Conservation (phyloP, 2,797 vertebrate species). For the Champsocephalus esox region DNA sequence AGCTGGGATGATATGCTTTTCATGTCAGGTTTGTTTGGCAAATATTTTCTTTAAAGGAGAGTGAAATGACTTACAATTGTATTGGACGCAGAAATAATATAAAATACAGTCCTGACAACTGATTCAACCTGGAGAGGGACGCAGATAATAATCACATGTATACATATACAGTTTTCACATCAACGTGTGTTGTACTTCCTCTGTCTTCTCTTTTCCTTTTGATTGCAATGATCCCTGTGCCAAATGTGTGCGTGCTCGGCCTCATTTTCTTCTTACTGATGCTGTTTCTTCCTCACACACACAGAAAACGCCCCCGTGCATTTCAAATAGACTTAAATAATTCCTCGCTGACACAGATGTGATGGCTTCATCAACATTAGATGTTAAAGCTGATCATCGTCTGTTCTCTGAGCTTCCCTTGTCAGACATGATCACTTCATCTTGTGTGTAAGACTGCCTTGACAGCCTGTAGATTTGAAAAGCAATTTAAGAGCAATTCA, state of each 20-base stretch:
- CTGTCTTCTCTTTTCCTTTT: slow-evolving; percentile 26
- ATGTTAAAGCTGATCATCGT: slow-evolving; percentile 40
- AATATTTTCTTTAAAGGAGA: neutral
- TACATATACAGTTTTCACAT: slow-evolving; percentile 29
- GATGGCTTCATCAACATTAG: slow-evolving; percentile 54
- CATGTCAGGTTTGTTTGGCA: neutral
- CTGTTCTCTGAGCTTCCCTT: slow-evolving; percentile 23
- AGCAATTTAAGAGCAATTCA: slow-evolving; percentile 20
- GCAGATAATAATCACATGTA: slow-evolving; percentile 19
- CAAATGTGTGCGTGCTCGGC: slow-evolving; percentile 52
- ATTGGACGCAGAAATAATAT: neutral
- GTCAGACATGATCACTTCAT: slow-evolving; percentile 39
- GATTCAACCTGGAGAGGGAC: slow-evolving; percentile 11
- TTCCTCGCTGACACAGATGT: slow-evolving; percentile 43
- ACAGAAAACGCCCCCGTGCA: slow-evolving; percentile 33
- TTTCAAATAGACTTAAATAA: slow-evolving; percentile 48
- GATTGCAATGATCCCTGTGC: slow-evolving; percentile 33
- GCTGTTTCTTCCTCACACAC: slow-evolving; percentile 48
- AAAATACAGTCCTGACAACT: neutral
- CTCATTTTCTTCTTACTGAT: slow-evolving; percentile 63
- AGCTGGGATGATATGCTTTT: slow-evolving; percentile 29
- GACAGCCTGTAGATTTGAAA: slow-evolving; percentile 21
- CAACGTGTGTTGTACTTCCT: neutral
- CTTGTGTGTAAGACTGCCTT: slow-evolving; percentile 26
- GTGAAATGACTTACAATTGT: neutral